Conservation (phyloP, 2,797 vertebrate species). For the Halcyon chelicuti region DNA sequence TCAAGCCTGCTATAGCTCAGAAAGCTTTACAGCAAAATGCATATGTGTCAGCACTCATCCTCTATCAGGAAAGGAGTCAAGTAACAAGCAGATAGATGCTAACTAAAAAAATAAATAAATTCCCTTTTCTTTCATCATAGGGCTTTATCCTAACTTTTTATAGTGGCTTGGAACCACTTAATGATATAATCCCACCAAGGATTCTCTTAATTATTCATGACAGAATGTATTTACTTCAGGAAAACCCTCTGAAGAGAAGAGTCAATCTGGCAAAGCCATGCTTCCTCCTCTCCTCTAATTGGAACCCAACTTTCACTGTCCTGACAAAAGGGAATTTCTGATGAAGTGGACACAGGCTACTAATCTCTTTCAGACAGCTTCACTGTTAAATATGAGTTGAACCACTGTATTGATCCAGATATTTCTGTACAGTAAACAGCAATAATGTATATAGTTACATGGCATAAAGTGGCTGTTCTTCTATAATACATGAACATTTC, state of each 20-base stretch:
- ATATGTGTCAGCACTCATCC: neutral
- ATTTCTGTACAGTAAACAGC: neutral
- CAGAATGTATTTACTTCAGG: slow-evolving; percentile 4
- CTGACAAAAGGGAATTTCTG: slow-evolving; percentile 8
- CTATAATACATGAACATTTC: neutral
- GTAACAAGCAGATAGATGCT: neutral
- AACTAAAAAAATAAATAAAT: neutral
- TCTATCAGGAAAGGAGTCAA: neutral
- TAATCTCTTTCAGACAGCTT: neutral
- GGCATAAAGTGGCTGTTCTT: neutral
- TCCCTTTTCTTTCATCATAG: neutral
- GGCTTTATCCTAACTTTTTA: neutral
- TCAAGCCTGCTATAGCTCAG: neutral
- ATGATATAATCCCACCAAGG: neutral
- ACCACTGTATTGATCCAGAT: neutral
- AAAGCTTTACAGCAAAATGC: neutral
- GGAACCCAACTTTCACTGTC: neutral
- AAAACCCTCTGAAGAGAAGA: neutral
- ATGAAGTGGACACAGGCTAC: neutral
- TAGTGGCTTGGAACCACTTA: neutral
- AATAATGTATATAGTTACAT: rapidly evolving
- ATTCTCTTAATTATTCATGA: slow-evolving; percentile 15
- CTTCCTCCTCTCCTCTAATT: neutral
- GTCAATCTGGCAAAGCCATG: neutral
- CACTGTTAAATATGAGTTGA: neutral